Evolutionary conservation across 2,113 vertebrate species (phyloP).

Genomic region (Eolophus roseicapilla): DNA sequence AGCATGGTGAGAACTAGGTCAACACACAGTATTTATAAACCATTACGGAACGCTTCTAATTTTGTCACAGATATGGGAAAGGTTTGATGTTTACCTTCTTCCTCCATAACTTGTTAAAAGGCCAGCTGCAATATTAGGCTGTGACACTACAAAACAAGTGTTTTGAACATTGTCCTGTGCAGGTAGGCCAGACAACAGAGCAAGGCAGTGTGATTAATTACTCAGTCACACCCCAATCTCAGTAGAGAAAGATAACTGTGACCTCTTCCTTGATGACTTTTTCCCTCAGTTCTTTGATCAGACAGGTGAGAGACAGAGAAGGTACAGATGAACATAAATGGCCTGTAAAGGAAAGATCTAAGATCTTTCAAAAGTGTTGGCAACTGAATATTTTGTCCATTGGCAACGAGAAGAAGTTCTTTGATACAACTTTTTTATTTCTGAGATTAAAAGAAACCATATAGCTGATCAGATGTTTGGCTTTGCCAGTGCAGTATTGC

Average conservation of each 20-base stretch:
- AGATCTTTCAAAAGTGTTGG: background rate
- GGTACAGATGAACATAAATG: background rate
- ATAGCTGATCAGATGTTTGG: background rate
- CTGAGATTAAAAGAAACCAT: background rate
- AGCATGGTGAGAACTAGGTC: background rate
- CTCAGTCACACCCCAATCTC: background rate
- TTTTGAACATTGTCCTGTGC: background rate
- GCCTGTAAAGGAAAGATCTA: background rate
- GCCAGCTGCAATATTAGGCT: background rate
- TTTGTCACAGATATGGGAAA: background rate
- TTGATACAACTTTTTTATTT: background rate
- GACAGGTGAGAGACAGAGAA: background rate
- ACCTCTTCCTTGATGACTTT: background rate
- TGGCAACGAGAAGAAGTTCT: background rate
- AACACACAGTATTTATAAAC: background rate
- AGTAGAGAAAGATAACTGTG: background rate
- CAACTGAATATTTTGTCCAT: background rate
- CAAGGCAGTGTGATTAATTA: background rate
- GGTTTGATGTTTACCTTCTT: background rate
- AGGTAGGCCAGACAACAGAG: background rate
- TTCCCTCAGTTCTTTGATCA: background rate
- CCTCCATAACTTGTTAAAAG: background rate
- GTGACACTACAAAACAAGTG: background rate
- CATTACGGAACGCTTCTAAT: background rate
- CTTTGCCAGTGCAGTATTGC: background rate